Percentiles rank a stretch among this genome's conserved stretches.
Conservation (phyloP, 2,797 vertebrate species). For the Myiotriccus ornatus region DNA sequence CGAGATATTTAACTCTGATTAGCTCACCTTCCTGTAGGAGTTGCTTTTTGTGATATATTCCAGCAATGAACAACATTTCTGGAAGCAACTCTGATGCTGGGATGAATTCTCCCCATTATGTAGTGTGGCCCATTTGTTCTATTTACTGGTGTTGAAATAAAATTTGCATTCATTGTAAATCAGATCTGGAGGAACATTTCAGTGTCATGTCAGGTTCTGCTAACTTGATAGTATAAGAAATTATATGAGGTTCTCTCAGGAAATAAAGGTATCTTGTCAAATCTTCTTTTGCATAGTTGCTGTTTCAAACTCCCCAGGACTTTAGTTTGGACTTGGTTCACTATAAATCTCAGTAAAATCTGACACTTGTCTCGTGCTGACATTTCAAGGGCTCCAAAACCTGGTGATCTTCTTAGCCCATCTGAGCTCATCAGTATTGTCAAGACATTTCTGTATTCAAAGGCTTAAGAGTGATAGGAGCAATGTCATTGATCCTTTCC, state of each 20-base stretch:
- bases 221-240: neutral
- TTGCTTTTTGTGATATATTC: constrained; percentile 49
- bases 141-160: constrained; percentile 11
- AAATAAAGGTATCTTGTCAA: neutral
- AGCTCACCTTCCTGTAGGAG: neutral
- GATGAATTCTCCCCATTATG: constrained; percentile 19
- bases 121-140: constrained; percentile 8
- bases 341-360: constrained; percentile 9
- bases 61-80: neutral
- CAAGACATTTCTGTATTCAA: constrained; percentile 16
- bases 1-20: constrained; percentile 50
- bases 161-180: constrained; percentile 9
- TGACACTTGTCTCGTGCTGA: neutral
- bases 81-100: neutral
- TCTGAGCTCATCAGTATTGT: neutral
- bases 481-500: neutral
- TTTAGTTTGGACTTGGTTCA: neutral
- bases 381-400: constrained; percentile 19
- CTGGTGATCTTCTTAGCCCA: neutral
- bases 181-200: constrained; percentile 17
- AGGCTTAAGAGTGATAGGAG: neutral
- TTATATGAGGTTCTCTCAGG: neutral
- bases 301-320: neutral
- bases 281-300: neutral
- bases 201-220: constrained; percentile 8